Base-by-base conservation (phyloP, 1,140 invertebrate genomes). In the Nomia melanderi region DNA sequence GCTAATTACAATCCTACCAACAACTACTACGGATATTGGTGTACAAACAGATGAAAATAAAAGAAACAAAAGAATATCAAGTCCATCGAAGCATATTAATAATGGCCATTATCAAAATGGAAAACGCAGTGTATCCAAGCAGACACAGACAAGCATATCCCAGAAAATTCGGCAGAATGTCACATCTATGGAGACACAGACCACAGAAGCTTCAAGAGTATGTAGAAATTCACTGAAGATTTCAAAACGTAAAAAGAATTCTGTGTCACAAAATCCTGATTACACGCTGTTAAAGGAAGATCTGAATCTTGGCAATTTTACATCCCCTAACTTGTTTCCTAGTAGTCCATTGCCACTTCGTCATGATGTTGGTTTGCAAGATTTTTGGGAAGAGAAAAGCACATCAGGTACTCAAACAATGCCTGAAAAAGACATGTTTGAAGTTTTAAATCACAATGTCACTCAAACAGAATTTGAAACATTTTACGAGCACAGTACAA, bases 131-230 rank as follows among this genome's bases (percentile, higher is more conserved):
- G 86, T 88, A 77, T 91, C 92, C 8, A 90, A 89, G 63, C 90
- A 94, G 75, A 94, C 93, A 0, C 93, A 94, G 80, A 94, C 93
- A 11, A 88, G 79, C 77, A 70, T 74, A 14, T 66, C 83, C 20
- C 81, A 82, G 41, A 91, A 87, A 67, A 85, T 88, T 27, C 92
- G 87, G 64, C 66, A 77, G 6, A 76, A 69, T 20, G 89, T 86
- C 59, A 90, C 90, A 66, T 92, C 89, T 27, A 91, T 88, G 41
- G 91, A 93, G 79, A 94, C 93, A 1, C 93, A 94, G 89, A 94
- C 93, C 0, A 84, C 83, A 29, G 86, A 85, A 71, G 66, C 71
- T 72, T 36, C 70, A 23, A 54, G 75, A 74, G 78, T 39, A 62
- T 50, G 66, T 67, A 65, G 71, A 47, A 69, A 77, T 67, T 65